A percentile compares a stretch with the other conserved stretches of the same genome.
phyloP scores from a whole-genome alignment of 2,113 vertebrate genomes.

The Apaloderma vittatum region DNA sequence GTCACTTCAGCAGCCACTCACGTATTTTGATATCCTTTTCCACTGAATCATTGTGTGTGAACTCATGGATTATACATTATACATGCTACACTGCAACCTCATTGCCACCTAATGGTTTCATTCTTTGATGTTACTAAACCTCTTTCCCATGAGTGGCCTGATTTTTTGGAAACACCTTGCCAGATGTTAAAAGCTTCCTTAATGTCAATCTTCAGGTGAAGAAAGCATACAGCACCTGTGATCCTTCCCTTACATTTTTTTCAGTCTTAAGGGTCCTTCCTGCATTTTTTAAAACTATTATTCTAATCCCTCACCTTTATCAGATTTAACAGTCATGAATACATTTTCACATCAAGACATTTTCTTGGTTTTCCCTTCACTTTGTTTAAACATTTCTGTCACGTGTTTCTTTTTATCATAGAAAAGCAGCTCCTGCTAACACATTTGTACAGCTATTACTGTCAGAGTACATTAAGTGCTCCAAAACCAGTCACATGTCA shows the following conservation, averaged over 20 bases:
- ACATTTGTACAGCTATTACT: not conserved
- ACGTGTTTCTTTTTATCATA: not conserved
- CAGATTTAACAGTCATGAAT: not conserved
- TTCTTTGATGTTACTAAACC: not conserved
- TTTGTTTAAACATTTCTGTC: not conserved
- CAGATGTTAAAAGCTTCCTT: not conserved
- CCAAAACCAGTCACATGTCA: not conserved
- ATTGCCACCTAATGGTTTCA: not conserved
- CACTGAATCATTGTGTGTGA: not conserved
- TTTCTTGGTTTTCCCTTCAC: not conserved
- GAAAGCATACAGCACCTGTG: not conserved
- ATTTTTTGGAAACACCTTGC: not conserved
- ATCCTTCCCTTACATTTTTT: not conserved
- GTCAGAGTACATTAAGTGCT: not conserved
- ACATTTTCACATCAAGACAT: not conserved
- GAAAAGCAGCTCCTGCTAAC: not conserved
- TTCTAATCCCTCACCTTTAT: not conserved
- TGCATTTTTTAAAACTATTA: not conserved
- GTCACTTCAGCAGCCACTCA: not conserved
- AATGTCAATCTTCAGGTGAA: not conserved
- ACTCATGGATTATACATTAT: not conserved
- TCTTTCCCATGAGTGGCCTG: rapidly evolving
- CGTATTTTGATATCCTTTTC: not conserved
- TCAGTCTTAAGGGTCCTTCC: not conserved
- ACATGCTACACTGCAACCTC: not conserved